A percentile compares a stretch with the other conserved stretches of the same genome.
These are phyloP conservation scores for Amaurobius ferox DNA, from an alignment of 2,888 invertebrate genomes.

Conservation along the genomic window DNA sequence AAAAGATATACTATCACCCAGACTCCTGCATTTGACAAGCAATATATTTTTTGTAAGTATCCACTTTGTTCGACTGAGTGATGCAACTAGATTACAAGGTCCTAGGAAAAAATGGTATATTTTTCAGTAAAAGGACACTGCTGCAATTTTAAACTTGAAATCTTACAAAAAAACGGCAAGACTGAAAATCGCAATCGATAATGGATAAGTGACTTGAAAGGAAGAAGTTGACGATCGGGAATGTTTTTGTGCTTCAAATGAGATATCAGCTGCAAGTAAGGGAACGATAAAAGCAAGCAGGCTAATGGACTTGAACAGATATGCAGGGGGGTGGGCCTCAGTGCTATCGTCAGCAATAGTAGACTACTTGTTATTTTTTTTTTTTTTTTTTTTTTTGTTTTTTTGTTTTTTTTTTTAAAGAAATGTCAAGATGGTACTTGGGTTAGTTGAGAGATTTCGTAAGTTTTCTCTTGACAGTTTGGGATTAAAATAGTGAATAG, in stretches of 20 bases:
- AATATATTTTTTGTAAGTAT: slow-evolving; percentile 6
- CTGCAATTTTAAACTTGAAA: not conserved
- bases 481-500: not conserved
- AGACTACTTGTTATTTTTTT: not conserved
- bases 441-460: not conserved
- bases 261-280: not conserved
- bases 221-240: not conserved
- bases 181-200: not conserved
- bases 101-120: not conserved
- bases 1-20: not conserved
- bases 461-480: not conserved
- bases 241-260: not conserved
- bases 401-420: not conserved
- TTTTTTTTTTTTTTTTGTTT: no score
- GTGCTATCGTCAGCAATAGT: not conserved
- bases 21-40: not conserved
- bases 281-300: not conserved
- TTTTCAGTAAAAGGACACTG: not conserved
- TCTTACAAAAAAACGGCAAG: not conserved
- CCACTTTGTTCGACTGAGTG: not conserved
- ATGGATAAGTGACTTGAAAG: not conserved
- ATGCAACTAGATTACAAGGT: no score
- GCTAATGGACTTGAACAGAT: slow-evolving; percentile 1
- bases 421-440: not conserved
- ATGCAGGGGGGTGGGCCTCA: not conserved